Evolutionary conservation across 37 sponge, comb jelly and placozoan species (phyloP), one percentile per base, ranked within the genome.

Genomic region (Chondrilla cf. caribensis): DNA sequence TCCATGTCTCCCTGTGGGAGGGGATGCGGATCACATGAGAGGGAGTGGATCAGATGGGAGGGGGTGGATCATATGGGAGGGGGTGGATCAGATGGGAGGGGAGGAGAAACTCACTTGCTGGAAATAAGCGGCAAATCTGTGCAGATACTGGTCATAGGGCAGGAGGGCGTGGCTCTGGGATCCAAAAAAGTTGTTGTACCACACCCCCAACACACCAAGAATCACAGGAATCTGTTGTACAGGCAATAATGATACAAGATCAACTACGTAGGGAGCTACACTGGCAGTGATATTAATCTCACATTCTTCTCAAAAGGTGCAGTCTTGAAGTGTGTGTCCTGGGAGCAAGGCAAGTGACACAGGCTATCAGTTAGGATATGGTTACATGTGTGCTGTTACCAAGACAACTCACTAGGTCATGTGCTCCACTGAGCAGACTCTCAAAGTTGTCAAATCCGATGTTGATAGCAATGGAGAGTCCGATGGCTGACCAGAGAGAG

Each of bases 181-280:
- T 31, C 94, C 96, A 58, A 93, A 91, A 80, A 98, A 92, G 84
- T 98, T 96, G 84, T 98, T 98, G 89, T 98, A 98, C 99, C 99
- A 98, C 44, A 98, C 90, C 8, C 99, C 99, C 32, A 98, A 89
- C 51, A 98, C 54, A 36, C 88, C 99, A 77, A 98, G 86, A 60
- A 98, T 83, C 32, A 88, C 94, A 8, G 99, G 99, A 55, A 98
- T 86, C 93, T 95, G 77, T n/a, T 9, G 19, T 31, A 33, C 41
- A 8, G 33, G 37, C 5, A 15, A 77, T 47, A 28, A 7, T 26
- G 19, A 47, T 8, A 57, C 31, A 78, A 60, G 29, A 28, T 33
- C 31, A 67, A 28, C 29, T 33, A 67, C 68, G 29, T 33, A 67
- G 33, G 18, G 58, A 55, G 17, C 66, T 64, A 64, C 15, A 32